phyloP scores from a whole-genome alignment of 2,797 vertebrate genomes.

The Enteromius fasciolatus region DNA sequence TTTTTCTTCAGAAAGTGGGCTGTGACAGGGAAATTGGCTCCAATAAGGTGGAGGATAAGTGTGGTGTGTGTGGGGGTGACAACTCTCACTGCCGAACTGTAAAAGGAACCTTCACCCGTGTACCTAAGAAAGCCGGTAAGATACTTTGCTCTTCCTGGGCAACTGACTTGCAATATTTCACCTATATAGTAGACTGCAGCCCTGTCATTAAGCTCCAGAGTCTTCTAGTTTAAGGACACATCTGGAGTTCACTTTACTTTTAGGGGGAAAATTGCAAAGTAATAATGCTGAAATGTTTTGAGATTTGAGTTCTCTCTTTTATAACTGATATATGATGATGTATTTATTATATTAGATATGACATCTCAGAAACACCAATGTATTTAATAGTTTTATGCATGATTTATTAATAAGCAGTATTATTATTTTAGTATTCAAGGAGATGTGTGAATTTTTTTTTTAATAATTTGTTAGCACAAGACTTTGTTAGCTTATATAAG shows the following conservation, averaged over 20 bases:
- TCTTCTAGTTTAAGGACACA: background rate
- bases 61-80: constrained; percentile 94
- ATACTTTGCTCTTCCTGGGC: constrained; percentile 14
- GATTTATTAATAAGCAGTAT: background rate
- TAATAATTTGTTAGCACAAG: constrained; percentile 1
- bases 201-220: background rate
- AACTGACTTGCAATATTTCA: background rate
- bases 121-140: constrained; percentile 94
- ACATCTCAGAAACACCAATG: background rate
- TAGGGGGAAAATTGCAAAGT: background rate
- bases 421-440: background rate
- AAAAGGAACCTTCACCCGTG: constrained; percentile 92
- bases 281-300: background rate
- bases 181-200: background rate
- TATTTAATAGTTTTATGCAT: background rate
- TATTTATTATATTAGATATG: background rate
- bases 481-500: background rate
- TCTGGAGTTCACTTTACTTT: constrained; percentile 11
- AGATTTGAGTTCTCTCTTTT: background rate
- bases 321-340: background rate
- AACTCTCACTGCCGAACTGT: constrained; percentile 95
- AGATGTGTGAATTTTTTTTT: background rate
- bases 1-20: constrained; percentile 87
- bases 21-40: constrained; percentile 96
- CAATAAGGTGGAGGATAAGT: constrained; percentile 92